Evolutionary conservation across 2,797 vertebrate species (phyloP).

Genomic region (Sebastes flavidus): DNA sequence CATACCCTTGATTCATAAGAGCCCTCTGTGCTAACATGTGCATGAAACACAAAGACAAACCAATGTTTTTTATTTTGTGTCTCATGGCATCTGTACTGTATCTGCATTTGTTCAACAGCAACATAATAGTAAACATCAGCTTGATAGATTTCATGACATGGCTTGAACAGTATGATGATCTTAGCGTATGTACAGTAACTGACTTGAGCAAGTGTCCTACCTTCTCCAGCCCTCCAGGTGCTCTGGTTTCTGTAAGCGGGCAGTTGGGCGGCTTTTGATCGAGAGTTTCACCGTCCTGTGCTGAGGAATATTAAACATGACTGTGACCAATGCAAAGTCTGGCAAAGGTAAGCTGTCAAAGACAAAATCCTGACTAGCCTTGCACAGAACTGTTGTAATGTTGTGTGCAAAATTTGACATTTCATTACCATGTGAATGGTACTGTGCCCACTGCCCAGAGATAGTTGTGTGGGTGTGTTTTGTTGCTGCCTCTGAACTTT

Average conservation of each 20-base stretch:
- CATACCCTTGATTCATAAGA: constrained; percentile 24
- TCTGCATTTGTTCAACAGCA: not conserved
- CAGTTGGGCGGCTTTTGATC: constrained; percentile 53
- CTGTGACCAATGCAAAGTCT: constrained; percentile 80
- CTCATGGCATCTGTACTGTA: not conserved
- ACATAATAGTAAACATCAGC: not conserved
- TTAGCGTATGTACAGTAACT: not conserved
- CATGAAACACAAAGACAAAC: constrained; percentile 6
- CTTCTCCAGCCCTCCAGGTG: constrained; percentile 69
- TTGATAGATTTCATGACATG: not conserved
- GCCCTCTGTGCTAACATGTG: not conserved
- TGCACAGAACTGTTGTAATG: not conserved
- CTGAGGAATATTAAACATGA: constrained; percentile 75
- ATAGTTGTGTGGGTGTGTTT: constrained; percentile 28
- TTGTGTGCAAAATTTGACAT: constrained; percentile 3
- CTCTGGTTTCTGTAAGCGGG: constrained; percentile 58
- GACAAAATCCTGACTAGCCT: not conserved
- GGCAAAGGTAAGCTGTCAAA: constrained; percentile 78
- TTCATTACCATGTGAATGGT: constrained; percentile 18
- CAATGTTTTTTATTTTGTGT: constrained; percentile 5
- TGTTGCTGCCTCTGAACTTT: not conserved
- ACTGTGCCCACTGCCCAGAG: not conserved
- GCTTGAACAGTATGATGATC: constrained; percentile 5
- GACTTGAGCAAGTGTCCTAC: constrained; percentile 40
- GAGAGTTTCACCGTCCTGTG: constrained; percentile 50